Base-by-base conservation (phyloP, 2,113 vertebrate species). In the Oxyura jamaicensis region DNA sequence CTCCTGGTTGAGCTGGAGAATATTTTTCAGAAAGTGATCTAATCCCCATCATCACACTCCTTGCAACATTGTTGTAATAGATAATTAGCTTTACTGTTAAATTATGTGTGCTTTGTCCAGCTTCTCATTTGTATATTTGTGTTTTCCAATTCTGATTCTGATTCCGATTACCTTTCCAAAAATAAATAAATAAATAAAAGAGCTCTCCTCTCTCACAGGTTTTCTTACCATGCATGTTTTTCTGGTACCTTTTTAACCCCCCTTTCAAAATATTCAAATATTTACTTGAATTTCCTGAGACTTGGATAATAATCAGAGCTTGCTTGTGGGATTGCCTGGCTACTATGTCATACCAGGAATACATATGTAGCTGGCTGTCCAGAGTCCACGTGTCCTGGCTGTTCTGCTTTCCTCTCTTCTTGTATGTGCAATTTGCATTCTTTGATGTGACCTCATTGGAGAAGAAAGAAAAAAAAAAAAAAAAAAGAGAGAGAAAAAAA, bases 1-100 rank as follows among this genome's bases (percentile, higher is more conserved):
- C 88, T 91, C 56, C 44, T 82, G 31, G 11, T 55, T 92, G 83
- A 89, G 84, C 46, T 35, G 75, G 10, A 71, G 26, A 62, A 56
- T 23, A 8, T 75, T 93, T 91, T 92, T 87, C 69, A 89, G 81
- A 79, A 86, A 89, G 20, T 72, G 65, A 75, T 78, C 60, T 88
- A 82, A 76, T 82, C 39, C 65, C 89, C 53, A 76, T 84, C 68
- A 48, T 31, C 41, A 25, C 25, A 28, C 13, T 93, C 21, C 35
- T 75, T 76, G 33, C 28, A 83, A 60, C 1, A 2, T 55, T 59
- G 42, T 31, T 60, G 13, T 68, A 69, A 44, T 28, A 81, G 56
- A 55, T 75, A 52, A 87, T 95, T 79, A 73, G 13, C 21, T 35
- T 72, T 17, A 22, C 9, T 66, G 19, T 78, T 91, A 85, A 76